Evolutionary conservation across 2,113 vertebrate genomes (phyloP).

Genomic region (Hippopotamus amphibius): DNA sequence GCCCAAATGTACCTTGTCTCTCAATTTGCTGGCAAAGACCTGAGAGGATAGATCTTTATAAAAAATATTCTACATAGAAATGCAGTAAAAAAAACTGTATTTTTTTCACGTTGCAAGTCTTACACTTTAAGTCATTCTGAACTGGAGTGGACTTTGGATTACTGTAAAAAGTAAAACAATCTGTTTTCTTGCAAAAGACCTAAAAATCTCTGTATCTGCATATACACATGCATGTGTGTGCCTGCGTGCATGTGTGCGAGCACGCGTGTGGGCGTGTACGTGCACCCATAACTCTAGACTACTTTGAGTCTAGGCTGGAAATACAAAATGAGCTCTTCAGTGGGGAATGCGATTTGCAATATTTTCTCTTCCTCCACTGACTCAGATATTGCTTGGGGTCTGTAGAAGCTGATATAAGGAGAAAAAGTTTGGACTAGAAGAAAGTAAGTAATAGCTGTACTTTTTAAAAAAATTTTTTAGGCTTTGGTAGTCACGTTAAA

Average conservation of each 20-base stretch:
- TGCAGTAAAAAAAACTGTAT: background rate
- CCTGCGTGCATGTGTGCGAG: background rate
- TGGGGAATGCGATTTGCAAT: background rate
- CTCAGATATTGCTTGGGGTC: background rate
- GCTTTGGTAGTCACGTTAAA: slow-evolving; percentile 1
- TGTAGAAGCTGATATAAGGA: background rate
- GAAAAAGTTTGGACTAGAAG: background rate
- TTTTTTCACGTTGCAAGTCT: background rate
- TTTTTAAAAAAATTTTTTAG: background rate
- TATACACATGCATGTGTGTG: background rate
- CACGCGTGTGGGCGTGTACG: background rate
- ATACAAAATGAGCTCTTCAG: background rate
- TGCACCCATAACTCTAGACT: no score
- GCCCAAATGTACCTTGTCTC: background rate
- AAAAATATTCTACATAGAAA: slow-evolving; percentile 5
- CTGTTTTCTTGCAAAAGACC: background rate
- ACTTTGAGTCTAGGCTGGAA: background rate
- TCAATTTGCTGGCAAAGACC: background rate
- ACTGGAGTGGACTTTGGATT: background rate
- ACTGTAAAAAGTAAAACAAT: background rate
- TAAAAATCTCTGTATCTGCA: background rate
- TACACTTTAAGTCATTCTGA: background rate
- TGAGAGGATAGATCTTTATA: background rate
- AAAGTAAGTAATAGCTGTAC: background rate
- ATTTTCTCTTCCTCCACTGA: background rate